Conservation (phyloP, 2,113 vertebrate species). For the Acanthisitta chloris region DNA sequence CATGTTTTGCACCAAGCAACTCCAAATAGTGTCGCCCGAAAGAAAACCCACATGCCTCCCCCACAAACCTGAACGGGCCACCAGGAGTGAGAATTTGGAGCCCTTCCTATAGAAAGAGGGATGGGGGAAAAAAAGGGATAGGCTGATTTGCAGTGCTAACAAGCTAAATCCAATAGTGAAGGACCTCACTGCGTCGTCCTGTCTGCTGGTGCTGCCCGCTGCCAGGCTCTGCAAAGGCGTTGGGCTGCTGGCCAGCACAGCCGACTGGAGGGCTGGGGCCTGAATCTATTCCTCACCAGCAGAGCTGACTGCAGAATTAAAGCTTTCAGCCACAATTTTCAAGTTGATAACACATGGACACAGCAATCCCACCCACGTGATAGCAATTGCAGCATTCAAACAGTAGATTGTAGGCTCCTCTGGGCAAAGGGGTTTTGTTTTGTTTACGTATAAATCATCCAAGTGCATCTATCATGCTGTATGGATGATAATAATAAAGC, state of each 20-base stretch:
- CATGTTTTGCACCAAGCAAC: background rate
- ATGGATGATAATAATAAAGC: background rate
- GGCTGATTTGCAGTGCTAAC: background rate
- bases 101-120: background rate
- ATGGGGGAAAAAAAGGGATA: no score
- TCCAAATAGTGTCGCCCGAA: background rate
- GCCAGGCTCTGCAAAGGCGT: background rate
- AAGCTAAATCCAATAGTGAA: background rate
- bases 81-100: background rate
- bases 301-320: conserved; percentile 46
- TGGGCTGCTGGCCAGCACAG: conserved; percentile 1
- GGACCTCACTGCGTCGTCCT: background rate
- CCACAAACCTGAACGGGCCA: background rate
- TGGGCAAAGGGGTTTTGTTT: background rate
- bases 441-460: conserved; percentile 9
- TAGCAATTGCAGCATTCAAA: background rate
- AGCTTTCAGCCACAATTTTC: conserved; percentile 55
- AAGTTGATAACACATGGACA: conserved; percentile 37
- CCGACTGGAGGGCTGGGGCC: background rate
- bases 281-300: conserved; percentile 3
- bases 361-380: conserved; percentile 28
- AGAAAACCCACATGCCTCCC: background rate
- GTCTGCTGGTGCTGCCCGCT: background rate
- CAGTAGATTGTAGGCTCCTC: background rate
- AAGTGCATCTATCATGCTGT: background rate